A percentile compares a stretch with the other conserved stretches of the same genome.
Conservation (phyloP, 2,797 vertebrate genomes). For the Ciconia nigra region DNA sequence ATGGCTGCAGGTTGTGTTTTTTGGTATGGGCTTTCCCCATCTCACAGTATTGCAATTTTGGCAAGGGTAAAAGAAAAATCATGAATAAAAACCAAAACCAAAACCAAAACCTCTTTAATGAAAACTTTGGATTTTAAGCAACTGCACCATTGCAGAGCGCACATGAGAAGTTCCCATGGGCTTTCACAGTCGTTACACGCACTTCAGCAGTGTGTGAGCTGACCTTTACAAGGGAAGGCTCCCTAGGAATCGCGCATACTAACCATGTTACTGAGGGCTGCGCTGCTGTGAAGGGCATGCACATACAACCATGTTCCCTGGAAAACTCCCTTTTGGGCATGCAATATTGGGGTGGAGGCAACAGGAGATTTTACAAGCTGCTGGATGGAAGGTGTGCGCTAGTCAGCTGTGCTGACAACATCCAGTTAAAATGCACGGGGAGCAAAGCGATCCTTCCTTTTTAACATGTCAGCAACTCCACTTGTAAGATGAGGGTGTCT, state of each 20-base stretch:
- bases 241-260: not conserved
- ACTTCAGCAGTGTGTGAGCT: not conserved
- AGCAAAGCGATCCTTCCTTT: not conserved
- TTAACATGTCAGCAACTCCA: not conserved
- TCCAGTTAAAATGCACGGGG: not conserved
- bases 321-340: not conserved
- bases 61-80: not conserved
- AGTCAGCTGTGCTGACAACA: not conserved
- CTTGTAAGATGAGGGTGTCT: not conserved
- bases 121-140: not conserved
- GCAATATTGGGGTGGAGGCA: accelerated
- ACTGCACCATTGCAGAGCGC: not conserved
- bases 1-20: not conserved
- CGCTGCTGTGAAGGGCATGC: not conserved
- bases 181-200: not conserved
- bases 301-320: accelerated
- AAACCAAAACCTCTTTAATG: not conserved
- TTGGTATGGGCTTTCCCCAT: not conserved
- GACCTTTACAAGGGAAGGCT: conserved; percentile 12
- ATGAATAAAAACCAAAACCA: accelerated
- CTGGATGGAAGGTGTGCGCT: not conserved
- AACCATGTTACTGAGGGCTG: not conserved
- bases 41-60: not conserved
- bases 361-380: not conserved
- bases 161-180: not conserved